Base-by-base conservation (phyloP, 2,113 vertebrate species). In the Mastomys coucha region DNA sequence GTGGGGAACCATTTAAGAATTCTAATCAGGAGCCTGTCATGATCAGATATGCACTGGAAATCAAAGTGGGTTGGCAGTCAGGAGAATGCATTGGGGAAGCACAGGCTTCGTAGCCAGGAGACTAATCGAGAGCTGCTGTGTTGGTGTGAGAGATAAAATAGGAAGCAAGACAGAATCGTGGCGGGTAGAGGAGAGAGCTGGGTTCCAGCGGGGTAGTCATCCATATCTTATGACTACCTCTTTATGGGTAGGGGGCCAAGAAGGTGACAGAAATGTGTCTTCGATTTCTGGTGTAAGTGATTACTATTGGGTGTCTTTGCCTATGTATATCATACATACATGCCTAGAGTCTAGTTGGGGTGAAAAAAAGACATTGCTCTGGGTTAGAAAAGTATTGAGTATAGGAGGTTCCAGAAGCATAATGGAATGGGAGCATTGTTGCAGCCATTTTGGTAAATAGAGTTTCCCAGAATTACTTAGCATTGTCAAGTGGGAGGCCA, bases 41-140 rank as follows among this genome's bases (percentile, higher is more conserved):
- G 77, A 92, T 96, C 67, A 97, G 93, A 91, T 93, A 45, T 85
- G 89, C 77, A 22, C 89, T 89, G 92, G 77, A 89, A 97, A 91
- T 95, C 73, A 69, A 93, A 94, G 80, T 93, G 67, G 93, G 45
- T 20, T 82, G 89, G 93, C 84, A 88, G 87, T 73, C 72, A 45
- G 81, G 90, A 93, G 93, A 42, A 60, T 81, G 67, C 80, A 36
- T 17, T 2, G 28, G 67, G 72, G 89, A 84, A 45, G 58, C 76
- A 60, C 63, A 86, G 53, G 78, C 77, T 70, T 13, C 53, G 1
- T 42, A 77, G 56, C 77, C 58, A 73, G 73, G 90, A 63, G 70
- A 87, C 51, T 31, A 51, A 78, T 20, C 69, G 77, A 82, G 53
- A 73, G 60, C 67, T 56, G 63, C 65, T 33, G 17, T 72, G 2